Conservation (phyloP, 2,888 invertebrate genomes). For the Podabrus alpinus region DNA sequence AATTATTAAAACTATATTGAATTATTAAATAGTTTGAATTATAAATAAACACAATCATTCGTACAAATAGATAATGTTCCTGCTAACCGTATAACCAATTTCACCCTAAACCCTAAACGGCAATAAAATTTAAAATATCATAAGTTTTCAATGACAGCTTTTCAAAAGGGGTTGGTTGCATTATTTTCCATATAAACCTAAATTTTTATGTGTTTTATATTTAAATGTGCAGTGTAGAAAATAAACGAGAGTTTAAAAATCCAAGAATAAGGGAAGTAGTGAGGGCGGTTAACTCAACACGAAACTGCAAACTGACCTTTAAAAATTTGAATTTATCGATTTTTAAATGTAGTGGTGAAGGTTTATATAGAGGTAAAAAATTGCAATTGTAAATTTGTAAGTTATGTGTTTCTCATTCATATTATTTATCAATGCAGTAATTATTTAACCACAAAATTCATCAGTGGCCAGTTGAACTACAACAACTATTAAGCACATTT, state of each 20-base stretch:
- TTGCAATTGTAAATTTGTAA: neutral
- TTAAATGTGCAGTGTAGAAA: neutral
- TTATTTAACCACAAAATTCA: constrained; percentile 13
- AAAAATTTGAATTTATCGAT: neutral
- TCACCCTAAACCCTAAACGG: neutral
- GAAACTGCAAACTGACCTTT: neutral
- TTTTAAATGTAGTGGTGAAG: neutral
- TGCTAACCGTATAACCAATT: neutral
- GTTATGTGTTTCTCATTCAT: constrained; percentile 6
- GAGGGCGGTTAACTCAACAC: neutral
- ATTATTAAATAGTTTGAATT: neutral
- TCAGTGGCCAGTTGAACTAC: constrained; percentile 12
- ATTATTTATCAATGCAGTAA: constrained; percentile 7
- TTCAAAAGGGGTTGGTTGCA: neutral
- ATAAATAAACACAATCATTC: neutral
- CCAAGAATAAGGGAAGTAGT: neutral
- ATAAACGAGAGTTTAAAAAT: neutral
- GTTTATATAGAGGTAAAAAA: neutral
- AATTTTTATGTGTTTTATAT: neutral
- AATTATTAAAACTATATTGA: neutral
- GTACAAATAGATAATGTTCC: neutral
- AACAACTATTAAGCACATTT: constrained; percentile 13
- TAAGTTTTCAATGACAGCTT: neutral
- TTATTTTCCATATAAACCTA: neutral
- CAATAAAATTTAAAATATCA: neutral